Percentiles rank a stretch among this genome's conserved stretches.
These are phyloP conservation scores for Neuroterus valhalla DNA, from an alignment of 1,140 invertebrate species.

Conservation along the genomic window DNA sequence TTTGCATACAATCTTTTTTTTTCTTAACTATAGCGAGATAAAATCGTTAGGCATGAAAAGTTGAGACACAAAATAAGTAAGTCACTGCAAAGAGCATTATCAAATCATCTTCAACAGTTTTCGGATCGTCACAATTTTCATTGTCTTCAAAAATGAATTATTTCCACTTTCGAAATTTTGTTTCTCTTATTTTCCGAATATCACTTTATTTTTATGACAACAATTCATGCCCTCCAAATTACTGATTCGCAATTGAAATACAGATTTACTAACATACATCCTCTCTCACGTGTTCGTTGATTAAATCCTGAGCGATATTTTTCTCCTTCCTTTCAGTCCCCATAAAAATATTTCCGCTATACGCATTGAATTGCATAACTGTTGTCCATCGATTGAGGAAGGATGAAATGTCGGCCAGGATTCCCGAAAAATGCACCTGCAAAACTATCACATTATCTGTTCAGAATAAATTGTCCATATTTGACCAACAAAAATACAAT, in stretches of 20 bases:
- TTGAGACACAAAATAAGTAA: background rate
- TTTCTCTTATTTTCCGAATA: background rate
- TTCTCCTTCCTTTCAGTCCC: background rate
- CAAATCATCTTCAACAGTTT: background rate
- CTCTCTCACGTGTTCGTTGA: background rate
- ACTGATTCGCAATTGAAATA: background rate
- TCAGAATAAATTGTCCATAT: background rate
- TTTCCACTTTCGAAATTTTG: no score
- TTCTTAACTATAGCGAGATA: background rate
- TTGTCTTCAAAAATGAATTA: background rate
- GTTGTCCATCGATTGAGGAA: background rate
- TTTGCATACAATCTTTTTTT: slow-evolving; percentile 3
- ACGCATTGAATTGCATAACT: background rate
- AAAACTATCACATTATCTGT: background rate
- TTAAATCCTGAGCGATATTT: slow-evolving; percentile 6
- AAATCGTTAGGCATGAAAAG: slow-evolving; percentile 18
- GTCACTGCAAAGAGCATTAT: background rate
- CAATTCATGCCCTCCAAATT: background rate
- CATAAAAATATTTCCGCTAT: slow-evolving; percentile 4
- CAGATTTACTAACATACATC: no score
- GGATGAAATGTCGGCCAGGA: slow-evolving; percentile 11
- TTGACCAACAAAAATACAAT: background rate
- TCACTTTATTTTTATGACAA: slow-evolving; percentile 4
- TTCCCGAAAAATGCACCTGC: background rate
- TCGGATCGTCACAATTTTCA: background rate